A percentile compares a stretch with the other conserved stretches of the same genome.
phyloP scores from a whole-genome alignment of 2,797 vertebrate species.

The Xenops minutus region DNA sequence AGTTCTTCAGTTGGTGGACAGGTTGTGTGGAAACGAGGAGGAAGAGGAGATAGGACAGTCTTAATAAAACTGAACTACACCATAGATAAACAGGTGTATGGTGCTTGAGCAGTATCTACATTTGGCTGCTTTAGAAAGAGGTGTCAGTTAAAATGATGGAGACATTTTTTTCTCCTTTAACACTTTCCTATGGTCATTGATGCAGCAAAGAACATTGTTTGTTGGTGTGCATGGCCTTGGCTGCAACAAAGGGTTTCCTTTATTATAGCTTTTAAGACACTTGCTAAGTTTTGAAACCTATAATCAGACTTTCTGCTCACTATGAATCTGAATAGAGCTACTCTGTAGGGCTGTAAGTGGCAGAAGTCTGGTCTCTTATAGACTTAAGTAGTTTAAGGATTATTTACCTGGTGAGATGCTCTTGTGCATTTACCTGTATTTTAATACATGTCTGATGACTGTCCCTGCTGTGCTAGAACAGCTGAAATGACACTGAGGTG shows the following conservation, averaged over 20 bases:
- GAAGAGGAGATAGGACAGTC: conserved; percentile 28
- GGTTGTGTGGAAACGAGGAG: conserved; percentile 8
- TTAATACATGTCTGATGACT: neutral
- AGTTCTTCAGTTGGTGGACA: conserved; percentile 48
- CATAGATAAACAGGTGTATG: neutral
- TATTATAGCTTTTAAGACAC: neutral
- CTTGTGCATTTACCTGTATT: neutral
- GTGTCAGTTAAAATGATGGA: neutral
- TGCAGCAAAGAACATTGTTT: neutral
- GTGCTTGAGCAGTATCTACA: neutral
- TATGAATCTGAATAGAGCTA: neutral
- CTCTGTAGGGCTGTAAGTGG: neutral
- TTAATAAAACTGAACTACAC: neutral
- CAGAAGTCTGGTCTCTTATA: neutral
- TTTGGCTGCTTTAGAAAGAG: neutral
- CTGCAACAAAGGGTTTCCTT: neutral
- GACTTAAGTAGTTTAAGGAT: neutral
- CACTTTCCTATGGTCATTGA: neutral
- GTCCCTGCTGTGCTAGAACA: neutral
- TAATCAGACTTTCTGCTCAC: neutral
- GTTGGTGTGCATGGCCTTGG: neutral
- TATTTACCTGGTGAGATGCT: neutral
- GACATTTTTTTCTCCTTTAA: neutral
- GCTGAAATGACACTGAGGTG: neutral
- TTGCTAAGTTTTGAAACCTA: neutral